Percentiles rank a stretch among this genome's conserved stretches.
These are phyloP conservation scores for Eristalis arbustorum DNA, from an alignment of 2,888 invertebrate species.

Conservation along the genomic window DNA sequence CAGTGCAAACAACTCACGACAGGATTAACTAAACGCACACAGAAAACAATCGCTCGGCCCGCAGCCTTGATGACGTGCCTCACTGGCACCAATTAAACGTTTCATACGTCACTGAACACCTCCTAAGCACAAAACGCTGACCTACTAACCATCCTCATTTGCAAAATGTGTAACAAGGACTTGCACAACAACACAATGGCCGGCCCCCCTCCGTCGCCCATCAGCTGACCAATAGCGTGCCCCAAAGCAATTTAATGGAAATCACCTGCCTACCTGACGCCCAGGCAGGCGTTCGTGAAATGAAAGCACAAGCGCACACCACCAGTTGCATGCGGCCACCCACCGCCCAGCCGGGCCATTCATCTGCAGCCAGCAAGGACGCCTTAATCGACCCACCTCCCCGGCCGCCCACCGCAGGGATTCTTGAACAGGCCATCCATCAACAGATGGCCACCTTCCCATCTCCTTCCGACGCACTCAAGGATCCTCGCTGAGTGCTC, in stretches of 20 bases:
- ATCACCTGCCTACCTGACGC: slow-evolving; percentile 23
- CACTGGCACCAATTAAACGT: slow-evolving; percentile 16
- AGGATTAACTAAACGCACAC: background rate
- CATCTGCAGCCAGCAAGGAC: slow-evolving; percentile 41
- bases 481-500: slow-evolving; percentile 29
- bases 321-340: slow-evolving; percentile 56
- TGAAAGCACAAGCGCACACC: slow-evolving; percentile 43
- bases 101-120: slow-evolving; percentile 51
- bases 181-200: slow-evolving; percentile 31
- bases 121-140: slow-evolving; percentile 54
- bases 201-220: slow-evolving; percentile 7
- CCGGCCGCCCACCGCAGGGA: slow-evolving; percentile 3
- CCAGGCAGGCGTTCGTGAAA: slow-evolving; percentile 36
- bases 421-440: slow-evolving; percentile 8
- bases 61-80: slow-evolving; percentile 20
- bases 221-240: slow-evolving; percentile 60
- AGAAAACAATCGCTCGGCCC: background rate
- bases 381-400: background rate
- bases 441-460: slow-evolving; percentile 22
- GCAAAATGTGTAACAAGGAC: slow-evolving; percentile 65
- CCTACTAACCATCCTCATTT: slow-evolving; percentile 58
- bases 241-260: slow-evolving; percentile 50
- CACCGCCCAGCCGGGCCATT: background rate
- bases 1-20: background rate
- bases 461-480: background rate